These are phyloP conservation scores for Calyptomena viridis DNA, from an alignment of 2,113 vertebrate species.

Conservation along the genomic window DNA sequence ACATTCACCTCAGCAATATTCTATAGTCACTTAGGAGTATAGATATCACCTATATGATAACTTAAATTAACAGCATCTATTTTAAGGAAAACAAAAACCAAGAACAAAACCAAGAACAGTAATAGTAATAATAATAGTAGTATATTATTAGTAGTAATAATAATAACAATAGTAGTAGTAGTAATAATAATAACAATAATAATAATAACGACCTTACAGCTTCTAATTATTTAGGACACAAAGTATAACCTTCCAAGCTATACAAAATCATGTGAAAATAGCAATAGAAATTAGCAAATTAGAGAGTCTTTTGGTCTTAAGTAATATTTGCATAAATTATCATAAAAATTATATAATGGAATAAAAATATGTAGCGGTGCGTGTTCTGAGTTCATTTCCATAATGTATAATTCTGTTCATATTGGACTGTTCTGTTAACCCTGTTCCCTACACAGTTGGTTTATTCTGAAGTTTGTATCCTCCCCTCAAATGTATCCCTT, in stretches of 20 bases:
- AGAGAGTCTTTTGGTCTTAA: background rate
- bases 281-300: background rate
- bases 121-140: background rate
- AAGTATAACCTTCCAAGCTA: background rate
- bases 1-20: background rate
- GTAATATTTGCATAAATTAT: background rate
- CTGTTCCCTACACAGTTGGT: too few species aligned
- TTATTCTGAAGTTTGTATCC: too few species aligned
- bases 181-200: too few species aligned
- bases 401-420: too few species aligned
- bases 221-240: background rate
- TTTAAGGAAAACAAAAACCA: background rate
- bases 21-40: background rate
- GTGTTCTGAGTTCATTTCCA: too few species aligned
- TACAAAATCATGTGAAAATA: background rate
- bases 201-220: background rate
- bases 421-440: too few species aligned
- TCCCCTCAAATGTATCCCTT: too few species aligned
- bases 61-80: background rate
- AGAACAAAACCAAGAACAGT: fast-evolving
- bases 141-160: too few species aligned
- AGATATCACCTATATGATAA: background rate
- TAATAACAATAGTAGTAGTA: too few species aligned
- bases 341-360: background rate
- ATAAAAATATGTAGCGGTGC: too few species aligned